Evolutionary conservation across 2,888 invertebrate genomes (phyloP).

Genomic region (Cremastobaeus sp.): DNA sequence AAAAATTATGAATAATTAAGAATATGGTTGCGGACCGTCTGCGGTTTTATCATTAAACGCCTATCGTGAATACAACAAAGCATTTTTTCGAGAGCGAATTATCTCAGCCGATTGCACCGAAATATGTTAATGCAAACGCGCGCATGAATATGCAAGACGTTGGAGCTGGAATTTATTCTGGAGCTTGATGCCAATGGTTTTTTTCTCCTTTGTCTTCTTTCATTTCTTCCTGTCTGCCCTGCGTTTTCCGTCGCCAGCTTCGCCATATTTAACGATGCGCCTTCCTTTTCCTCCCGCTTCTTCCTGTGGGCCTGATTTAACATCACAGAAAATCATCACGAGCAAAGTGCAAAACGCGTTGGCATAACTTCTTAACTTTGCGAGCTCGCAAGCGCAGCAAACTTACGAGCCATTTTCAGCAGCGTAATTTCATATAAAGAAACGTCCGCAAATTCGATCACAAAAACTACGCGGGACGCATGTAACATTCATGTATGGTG

Average conservation of each 20-base stretch:
- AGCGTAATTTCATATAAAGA: conserved; percentile 12
- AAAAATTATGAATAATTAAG: conserved; percentile 34
- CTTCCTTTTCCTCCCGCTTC: no score
- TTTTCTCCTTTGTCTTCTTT: conserved; percentile 1
- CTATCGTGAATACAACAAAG: conserved; percentile 41
- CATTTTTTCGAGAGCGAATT: conserved; percentile 41
- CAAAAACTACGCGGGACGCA: background rate
- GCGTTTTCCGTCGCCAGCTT: background rate
- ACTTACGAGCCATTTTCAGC: background rate
- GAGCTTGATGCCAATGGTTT: conserved; percentile 44
- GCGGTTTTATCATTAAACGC: conserved; percentile 35
- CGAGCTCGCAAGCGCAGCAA: background rate
- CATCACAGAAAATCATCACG: background rate
- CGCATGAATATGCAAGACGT: conserved; percentile 55
- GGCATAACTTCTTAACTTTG: conserved; percentile 1
- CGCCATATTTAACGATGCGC: conserved; percentile 26
- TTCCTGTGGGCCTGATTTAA: conserved; percentile 31
- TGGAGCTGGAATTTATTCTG: conserved; percentile 44
- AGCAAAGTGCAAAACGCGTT: background rate
- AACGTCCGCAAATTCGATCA: conserved; percentile 24
- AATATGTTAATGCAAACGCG: conserved; percentile 58
- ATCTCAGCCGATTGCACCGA: conserved; percentile 51
- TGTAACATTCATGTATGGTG: conserved; percentile 14
- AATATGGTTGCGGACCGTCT: conserved; percentile 5
- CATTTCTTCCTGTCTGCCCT: background rate